Conservation (phyloP, 1,140 invertebrate genomes). For the Nasonia vitripennis region DNA sequence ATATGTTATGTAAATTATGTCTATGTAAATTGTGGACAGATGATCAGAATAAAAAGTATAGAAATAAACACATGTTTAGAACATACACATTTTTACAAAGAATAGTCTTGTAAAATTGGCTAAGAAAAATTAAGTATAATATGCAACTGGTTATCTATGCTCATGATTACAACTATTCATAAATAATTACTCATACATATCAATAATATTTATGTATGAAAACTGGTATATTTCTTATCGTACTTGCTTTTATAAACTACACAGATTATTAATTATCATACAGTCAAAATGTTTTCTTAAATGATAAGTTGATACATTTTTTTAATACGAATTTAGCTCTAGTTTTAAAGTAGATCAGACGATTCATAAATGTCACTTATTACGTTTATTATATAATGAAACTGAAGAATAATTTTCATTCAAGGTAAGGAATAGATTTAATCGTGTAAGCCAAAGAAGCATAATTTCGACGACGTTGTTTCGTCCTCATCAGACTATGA, state of each 20-base stretch:
- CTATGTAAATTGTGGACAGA: no score
- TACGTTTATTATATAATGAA: neutral
- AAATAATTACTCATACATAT: neutral
- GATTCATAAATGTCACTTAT: no score
- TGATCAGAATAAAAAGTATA: neutral
- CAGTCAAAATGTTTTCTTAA: no score
- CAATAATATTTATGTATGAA: neutral
- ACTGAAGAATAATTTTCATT: constrained; percentile 16
- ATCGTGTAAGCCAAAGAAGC: neutral
- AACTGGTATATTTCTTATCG: neutral
- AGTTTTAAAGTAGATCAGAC: neutral
- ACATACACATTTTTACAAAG: neutral
- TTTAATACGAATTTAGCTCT: neutral
- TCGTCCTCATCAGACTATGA: no score
- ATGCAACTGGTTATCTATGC: neutral
- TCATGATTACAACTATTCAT: neutral
- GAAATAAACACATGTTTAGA: no score
- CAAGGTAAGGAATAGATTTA: neutral
- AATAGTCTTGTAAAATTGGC: no score
- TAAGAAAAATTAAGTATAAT: neutral
- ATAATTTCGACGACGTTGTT: no score
- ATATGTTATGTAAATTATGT: no score
- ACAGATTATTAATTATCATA: neutral
- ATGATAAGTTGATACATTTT: no score
- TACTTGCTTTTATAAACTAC: no score